Conservation (phyloP, 2,888 invertebrate species). For the Nebria brevicollis region DNA sequence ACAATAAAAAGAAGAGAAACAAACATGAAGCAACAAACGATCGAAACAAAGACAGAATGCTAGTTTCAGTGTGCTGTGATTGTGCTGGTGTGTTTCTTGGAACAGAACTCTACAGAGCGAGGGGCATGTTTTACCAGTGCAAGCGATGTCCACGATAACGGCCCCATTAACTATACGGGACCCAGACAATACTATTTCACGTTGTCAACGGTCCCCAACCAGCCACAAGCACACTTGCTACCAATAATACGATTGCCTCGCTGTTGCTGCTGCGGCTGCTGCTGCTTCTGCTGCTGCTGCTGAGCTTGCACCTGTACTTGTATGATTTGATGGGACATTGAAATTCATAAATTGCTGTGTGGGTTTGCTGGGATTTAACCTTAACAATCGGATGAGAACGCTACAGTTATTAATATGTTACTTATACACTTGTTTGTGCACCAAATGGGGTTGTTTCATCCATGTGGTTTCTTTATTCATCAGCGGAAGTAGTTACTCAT, state of each 20-base stretch:
- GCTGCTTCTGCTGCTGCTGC: not conserved
- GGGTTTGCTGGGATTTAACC: not conserved
- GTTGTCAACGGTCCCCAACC: conserved; percentile 58
- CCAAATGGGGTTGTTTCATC: not conserved
- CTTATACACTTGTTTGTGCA: not conserved
- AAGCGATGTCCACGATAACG: conserved; percentile 61
- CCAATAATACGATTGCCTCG: not conserved
- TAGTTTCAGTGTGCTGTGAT: not conserved
- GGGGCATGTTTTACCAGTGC: conserved; percentile 46
- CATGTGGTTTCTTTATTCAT: not conserved
- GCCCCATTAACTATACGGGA: conserved; percentile 64
- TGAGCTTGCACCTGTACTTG: not conserved
- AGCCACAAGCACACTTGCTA: conserved; percentile 15
- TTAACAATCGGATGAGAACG: not conserved
- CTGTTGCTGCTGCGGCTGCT: not conserved
- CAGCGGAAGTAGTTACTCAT: not conserved
- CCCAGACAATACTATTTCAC: conserved; percentile 64
- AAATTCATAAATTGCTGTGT: not conserved
- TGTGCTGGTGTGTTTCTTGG: conserved; percentile 13
- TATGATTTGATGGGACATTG: not conserved
- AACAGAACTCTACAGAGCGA: conserved; percentile 26
- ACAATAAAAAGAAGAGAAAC: conserved; percentile 58
- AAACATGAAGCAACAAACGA: not conserved
- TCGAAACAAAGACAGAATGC: not conserved
- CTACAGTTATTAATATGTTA: not conserved